These are phyloP conservation scores for Brachionus sp. DNA, from an alignment of 1,140 invertebrate species.

Conservation along the genomic window DNA sequence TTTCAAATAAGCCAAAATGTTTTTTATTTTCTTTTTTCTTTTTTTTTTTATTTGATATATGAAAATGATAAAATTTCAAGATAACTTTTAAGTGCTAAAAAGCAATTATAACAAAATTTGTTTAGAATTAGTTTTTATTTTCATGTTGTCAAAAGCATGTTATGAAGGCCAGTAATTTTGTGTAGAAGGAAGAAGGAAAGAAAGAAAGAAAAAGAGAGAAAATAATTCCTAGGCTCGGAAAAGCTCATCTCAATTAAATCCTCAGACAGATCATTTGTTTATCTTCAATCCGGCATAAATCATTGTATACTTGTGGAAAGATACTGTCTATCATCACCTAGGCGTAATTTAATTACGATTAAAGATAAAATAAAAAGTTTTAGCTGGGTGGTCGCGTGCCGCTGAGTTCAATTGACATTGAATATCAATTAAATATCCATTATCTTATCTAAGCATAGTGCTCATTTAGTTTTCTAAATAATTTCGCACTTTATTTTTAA, in stretches of 20 bases:
- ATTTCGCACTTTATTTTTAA: constrained; percentile 34
- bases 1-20: constrained; percentile 2
- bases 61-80: constrained; percentile 32
- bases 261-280: neutral
- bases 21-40: neutral
- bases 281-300: constrained; percentile 22
- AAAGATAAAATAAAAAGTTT: neutral
- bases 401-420: constrained; percentile 43
- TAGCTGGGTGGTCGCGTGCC: constrained; percentile 18
- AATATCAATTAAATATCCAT: constrained; percentile 40
- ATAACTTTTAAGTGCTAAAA: constrained; percentile 38
- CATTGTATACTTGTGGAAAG: neutral
- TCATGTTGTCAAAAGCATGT: neutral
- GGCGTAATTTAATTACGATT: constrained; percentile 28
- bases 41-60: neutral
- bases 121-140: constrained; percentile 10
- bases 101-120: neutral
- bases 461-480: constrained; percentile 11
- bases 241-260: neutral
- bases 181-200: too few species aligned
- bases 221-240: neutral
- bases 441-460: constrained; percentile 29
- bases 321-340: constrained; percentile 22
- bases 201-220: too few species aligned
- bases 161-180: neutral